Evolutionary conservation across 1,140 invertebrate genomes (phyloP), one percentile per base, ranked within the genome.

Genomic region (Teleogryllus occipitalis): DNA sequence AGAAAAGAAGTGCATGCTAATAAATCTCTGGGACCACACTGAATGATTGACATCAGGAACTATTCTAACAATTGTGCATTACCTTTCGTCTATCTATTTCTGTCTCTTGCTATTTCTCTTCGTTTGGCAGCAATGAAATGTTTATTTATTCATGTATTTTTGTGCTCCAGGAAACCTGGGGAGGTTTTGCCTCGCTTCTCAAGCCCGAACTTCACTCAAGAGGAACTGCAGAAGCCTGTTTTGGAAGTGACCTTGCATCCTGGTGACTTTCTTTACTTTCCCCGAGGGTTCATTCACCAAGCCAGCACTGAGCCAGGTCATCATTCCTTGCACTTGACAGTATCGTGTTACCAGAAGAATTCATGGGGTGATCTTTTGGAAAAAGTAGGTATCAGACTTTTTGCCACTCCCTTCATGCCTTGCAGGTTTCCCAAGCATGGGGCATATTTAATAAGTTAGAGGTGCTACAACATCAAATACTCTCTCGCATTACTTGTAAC

Each of bases 211-310:
- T 95, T 97, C 82, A 88, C 87, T 14, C 90, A 93, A 81, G 88
- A 91, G 8, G 94, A 98, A 83, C 87, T 95, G 77, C 93, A 93
- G 0, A 86, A 93, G 73, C 96, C 96, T 4, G 91, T 97, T 76
- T 85, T 97, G 80, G 95, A 98, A 83, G 89, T 93, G 0, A 89
- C 92, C 18, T 85, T 99, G 54, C 88, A 94, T 82, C 90, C 95
- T 22, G 97, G 98, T 1, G 97, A 99, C 86, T 84, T 99, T 78
- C 86, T 99, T 0, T 99, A 99, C 86, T 93, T 95, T 83, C 97
- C 97, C 15, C 87, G 97, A 76, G 98, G 98, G 10, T 94, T 91
- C 48, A 97, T 99, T 81, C 97, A 99, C 87, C 96, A 98, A 88
- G 97, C 92, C 7, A 85, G 90, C 78, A 94, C 96, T 18, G 87